Evolutionary conservation across 2,888 invertebrate genomes (phyloP).

Genomic region (Tethea ocularis): DNA sequence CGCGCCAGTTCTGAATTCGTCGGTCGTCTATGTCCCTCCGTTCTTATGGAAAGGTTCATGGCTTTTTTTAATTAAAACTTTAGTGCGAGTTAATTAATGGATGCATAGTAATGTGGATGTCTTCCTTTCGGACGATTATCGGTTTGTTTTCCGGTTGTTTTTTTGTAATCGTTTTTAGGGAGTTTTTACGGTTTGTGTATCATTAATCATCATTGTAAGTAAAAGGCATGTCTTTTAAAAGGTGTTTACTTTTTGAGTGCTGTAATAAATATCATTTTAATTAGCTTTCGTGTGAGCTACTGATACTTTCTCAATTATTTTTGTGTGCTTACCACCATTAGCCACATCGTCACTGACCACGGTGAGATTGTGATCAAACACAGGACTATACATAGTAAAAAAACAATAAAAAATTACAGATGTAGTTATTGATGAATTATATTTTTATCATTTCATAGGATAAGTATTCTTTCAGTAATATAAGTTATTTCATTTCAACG

Average conservation of each 20-base stretch:
- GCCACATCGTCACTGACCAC: no score
- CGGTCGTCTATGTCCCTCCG: slow-evolving; percentile 69
- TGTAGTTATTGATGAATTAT: no score
- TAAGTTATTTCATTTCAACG: neutral
- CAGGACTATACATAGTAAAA: no score
- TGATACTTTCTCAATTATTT: neutral
- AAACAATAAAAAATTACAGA: no score
- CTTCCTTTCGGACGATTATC: slow-evolving; percentile 40
- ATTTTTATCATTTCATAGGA: no score
- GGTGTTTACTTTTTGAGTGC: neutral
- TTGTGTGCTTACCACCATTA: no score
- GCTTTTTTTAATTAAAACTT: slow-evolving; percentile 79
- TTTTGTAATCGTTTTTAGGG: neutral
- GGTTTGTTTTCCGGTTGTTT: slow-evolving; percentile 34
- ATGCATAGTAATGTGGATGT: slow-evolving; percentile 52
- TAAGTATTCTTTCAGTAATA: no score
- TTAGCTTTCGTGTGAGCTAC: neutral
- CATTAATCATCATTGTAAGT: neutral
- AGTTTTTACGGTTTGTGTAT: neutral
- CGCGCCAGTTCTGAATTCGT: slow-evolving; percentile 78
- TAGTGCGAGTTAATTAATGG: slow-evolving; percentile 79
- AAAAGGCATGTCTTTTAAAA: neutral
- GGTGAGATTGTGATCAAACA: no score
- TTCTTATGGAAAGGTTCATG: slow-evolving; percentile 71
- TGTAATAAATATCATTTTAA: slow-evolving; percentile 1